Evolutionary conservation across 2,888 invertebrate species (phyloP).

Genomic region (Bellardia bayeri): DNA sequence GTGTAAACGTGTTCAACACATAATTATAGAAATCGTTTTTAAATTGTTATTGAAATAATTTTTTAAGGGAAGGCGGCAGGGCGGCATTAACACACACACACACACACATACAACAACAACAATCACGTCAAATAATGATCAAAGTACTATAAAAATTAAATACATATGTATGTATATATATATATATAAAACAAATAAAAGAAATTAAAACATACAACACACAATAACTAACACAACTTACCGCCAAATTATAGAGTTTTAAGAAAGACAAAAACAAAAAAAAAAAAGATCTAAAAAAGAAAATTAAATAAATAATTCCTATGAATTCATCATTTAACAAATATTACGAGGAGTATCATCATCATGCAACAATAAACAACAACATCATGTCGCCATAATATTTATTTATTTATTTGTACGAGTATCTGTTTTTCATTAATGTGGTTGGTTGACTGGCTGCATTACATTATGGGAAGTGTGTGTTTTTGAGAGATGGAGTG

Average conservation of each 20-base stretch:
- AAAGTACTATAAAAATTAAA: constrained; percentile 17
- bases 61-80: not conserved
- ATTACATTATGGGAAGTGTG: not conserved
- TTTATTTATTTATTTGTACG: constrained; percentile 16
- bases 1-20: constrained; percentile 64
- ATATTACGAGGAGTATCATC: constrained; percentile 7
- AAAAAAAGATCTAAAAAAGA: constrained; percentile 25
- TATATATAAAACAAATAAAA: not conserved
- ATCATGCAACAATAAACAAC: constrained; percentile 23
- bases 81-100: not conserved
- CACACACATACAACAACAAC: not conserved
- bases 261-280: constrained; percentile 23
- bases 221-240: not conserved
- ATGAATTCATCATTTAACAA: constrained; percentile 63
- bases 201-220: constrained; percentile 2
- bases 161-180: not conserved
- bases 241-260: constrained; percentile 50
- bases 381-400: constrained; percentile 51
- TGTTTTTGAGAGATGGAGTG: constrained; percentile 42
- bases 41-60: constrained; percentile 61
- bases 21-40: constrained; percentile 66
- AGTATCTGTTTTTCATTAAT: constrained; percentile 56
- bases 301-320: constrained; percentile 56
- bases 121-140: constrained; percentile 17
- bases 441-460: not conserved